A percentile compares a stretch with the other conserved stretches of the same genome.
phyloP scores from a whole-genome alignment of 2,113 vertebrate genomes.

The Muntiacus reevesi region DNA sequence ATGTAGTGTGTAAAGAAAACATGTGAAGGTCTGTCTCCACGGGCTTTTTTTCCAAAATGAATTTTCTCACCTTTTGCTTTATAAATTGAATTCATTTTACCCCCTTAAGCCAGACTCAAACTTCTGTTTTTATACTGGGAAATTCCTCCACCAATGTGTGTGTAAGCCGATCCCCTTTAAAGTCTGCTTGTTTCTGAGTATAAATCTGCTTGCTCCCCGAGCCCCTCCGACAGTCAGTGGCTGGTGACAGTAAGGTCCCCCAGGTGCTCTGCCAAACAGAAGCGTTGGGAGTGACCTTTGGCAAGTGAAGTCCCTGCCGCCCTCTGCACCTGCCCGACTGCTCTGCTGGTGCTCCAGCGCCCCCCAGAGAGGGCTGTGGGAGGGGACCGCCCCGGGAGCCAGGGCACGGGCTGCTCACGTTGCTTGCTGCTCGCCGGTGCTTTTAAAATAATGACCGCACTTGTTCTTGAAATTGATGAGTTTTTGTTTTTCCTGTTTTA shows the following conservation, averaged over 20 bases:
- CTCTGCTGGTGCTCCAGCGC: accelerated
- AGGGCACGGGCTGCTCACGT: accelerated
- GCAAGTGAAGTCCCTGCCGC: background rate
- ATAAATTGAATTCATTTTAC: background rate
- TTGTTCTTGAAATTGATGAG: accelerated
- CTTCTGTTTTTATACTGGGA: background rate
- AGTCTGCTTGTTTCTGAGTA: too few relatives aligned
- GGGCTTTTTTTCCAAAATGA: background rate
- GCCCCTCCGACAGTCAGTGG: background rate
- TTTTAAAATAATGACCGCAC: accelerated
- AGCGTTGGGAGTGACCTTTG: background rate
- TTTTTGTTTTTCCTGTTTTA: conserved; percentile 51
- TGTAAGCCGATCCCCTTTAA: background rate
- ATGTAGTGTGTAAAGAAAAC: background rate
- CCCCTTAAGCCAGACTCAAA: background rate
- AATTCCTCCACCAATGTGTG: background rate
- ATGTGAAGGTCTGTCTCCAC: accelerated
- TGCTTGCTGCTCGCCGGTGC: accelerated
- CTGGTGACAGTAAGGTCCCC: accelerated
- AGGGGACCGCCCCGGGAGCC: accelerated
- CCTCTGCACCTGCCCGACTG: accelerated
- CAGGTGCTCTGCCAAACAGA: background rate
- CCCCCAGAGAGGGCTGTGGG: accelerated
- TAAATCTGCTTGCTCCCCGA: background rate
- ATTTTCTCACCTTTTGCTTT: background rate